Conservation (phyloP, 2,113 vertebrate species). For the Tetrao urogallus region DNA sequence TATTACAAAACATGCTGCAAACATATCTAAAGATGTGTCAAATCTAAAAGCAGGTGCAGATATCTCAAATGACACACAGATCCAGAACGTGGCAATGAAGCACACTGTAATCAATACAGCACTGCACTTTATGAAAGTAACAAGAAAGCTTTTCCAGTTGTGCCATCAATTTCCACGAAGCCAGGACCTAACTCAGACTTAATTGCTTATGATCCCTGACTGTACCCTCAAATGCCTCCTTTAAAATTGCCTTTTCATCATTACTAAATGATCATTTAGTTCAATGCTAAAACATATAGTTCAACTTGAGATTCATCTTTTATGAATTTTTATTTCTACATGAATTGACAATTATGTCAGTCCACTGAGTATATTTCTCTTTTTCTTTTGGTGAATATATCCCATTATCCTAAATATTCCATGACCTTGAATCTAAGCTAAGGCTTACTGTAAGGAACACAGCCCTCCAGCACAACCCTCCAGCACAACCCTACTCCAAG, state of each 20-base stretch:
- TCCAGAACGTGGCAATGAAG: background rate
- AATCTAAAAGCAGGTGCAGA: background rate
- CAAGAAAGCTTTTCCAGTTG: background rate
- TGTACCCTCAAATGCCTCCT: background rate
- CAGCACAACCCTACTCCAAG: background rate
- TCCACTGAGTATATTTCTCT: background rate
- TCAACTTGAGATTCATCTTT: background rate
- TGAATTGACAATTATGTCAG: background rate
- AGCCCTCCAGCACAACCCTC: background rate
- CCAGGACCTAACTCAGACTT: background rate
- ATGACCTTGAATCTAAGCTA: background rate
- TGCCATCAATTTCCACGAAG: background rate
- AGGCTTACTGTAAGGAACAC: background rate
- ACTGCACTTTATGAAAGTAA: rapidly evolving
- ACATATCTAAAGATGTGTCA: background rate
- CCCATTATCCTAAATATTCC: background rate
- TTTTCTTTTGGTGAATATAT: background rate
- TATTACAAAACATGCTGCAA: background rate
- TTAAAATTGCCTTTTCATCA: background rate
- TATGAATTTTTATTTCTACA: background rate
- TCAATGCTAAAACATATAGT: background rate
- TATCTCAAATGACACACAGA: background rate
- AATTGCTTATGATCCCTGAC: background rate
- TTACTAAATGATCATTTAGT: background rate
- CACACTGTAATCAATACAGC: background rate